phyloP scores from a whole-genome alignment of 2,888 invertebrate species.

The Ichneumoninae sp. region DNA sequence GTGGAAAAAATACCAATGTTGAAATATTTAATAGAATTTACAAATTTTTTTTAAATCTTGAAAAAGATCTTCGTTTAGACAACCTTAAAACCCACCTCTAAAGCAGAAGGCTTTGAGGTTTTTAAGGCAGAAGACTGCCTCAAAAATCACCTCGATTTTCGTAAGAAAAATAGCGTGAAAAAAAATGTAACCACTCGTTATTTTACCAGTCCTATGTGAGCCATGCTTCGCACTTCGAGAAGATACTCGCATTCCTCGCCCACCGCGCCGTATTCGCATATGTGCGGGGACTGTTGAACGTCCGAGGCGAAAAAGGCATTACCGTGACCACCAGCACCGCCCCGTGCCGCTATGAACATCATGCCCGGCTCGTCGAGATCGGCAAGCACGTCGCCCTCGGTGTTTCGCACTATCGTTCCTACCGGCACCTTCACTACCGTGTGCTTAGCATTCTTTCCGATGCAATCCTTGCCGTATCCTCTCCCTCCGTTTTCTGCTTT shows the following conservation, averaged over 20 bases:
- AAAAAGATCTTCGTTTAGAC: too few relatives aligned
- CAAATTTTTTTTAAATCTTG: too few relatives aligned
- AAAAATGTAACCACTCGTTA: background rate
- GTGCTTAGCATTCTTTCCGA: conserved; percentile 93
- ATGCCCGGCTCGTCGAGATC: conserved; percentile 89
- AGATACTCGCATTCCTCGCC: conserved; percentile 92
- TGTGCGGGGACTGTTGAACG: conserved; percentile 91
- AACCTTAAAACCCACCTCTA: too few relatives aligned
- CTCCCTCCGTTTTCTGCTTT: conserved; percentile 90
- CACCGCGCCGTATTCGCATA: conserved; percentile 94
- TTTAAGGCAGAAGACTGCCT: too few relatives aligned
- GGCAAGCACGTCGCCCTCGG: conserved; percentile 87
- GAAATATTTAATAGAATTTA: too few relatives aligned
- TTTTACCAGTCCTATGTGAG: conserved; percentile 94
- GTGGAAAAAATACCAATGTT: too few relatives aligned
- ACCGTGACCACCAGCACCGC: conserved; percentile 98
- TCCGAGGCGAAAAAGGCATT: conserved; percentile 96
- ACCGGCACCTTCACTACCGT: conserved; percentile 91
- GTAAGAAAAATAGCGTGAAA: background rate
- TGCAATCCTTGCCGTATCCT: conserved; percentile 91
- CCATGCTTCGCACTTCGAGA: conserved; percentile 96
- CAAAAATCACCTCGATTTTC: background rate
- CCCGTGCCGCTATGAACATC: conserved; percentile 96
- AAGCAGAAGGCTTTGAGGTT: too few relatives aligned
- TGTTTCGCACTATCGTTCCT: conserved; percentile 90